Conservation (phyloP, 1,140 invertebrate species). For the Lerema accius region DNA sequence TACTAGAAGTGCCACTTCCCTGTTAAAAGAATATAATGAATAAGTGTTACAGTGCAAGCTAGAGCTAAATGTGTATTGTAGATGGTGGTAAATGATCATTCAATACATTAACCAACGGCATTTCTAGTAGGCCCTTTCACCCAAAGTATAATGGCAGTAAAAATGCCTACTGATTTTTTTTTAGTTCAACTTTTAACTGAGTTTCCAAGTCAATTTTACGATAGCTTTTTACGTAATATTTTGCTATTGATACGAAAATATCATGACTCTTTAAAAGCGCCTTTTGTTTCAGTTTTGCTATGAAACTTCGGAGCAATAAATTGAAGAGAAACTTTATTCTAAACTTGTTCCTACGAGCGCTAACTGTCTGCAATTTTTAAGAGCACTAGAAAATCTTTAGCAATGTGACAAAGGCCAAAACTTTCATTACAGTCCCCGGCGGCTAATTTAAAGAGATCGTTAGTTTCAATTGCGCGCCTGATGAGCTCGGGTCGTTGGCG, state of each 20-base stretch:
- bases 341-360: neutral
- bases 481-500: constrained; percentile 17
- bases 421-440: constrained; percentile 8
- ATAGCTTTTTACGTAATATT: no score
- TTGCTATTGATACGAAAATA: no score
- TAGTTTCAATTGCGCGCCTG: constrained; percentile 36
- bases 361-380: constrained; percentile 3
- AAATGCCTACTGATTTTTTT: no score
- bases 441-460: constrained; percentile 41
- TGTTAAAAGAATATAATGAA: constrained; percentile 42
- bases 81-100: no score
- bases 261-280: no score
- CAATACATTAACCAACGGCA: no score
- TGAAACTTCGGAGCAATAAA: neutral
- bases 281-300: neutral
- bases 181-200: no score
- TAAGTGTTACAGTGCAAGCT: no score
- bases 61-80: no score
- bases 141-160: no score
- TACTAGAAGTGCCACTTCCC: constrained; percentile 72
- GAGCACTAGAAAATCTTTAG: neutral
- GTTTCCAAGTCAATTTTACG: no score
- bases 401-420: constrained; percentile 3
- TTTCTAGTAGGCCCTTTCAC: no score
- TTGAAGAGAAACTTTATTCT: constrained; percentile 4